A percentile compares a stretch with the other conserved stretches of the same genome.
Conservation (phyloP, 2,113 vertebrate genomes). For the Cinclus mexicanus region DNA sequence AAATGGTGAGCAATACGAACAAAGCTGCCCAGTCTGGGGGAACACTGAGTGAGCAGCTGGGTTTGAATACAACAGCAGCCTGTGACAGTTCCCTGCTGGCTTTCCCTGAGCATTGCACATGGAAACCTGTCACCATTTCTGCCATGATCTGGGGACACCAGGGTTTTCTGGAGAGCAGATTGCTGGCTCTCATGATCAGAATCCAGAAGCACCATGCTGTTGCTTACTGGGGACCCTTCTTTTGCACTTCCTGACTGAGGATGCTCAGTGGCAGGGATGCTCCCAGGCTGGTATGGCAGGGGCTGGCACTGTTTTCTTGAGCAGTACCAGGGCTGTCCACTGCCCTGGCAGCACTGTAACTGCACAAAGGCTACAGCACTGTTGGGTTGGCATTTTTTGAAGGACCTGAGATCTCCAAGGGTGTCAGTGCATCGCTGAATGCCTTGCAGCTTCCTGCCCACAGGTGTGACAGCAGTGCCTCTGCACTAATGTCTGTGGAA, state of each 20-base stretch:
- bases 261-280: background rate
- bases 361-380: background rate
- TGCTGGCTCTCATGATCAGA: accelerated
- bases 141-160: background rate
- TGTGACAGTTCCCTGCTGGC: background rate
- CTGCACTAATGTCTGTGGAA: accelerated
- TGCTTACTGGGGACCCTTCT: background rate
- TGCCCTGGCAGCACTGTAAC: background rate
- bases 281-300: background rate
- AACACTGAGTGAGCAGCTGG: background rate
- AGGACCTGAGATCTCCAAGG: accelerated
- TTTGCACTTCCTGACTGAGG: background rate
- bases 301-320: background rate
- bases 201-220: background rate
- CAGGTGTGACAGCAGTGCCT: background rate
- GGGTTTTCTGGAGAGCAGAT: background rate
- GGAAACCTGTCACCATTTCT: background rate
- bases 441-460: background rate
- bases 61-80: background rate
- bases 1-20: background rate
- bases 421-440: background rate
- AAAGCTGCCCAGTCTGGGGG: background rate
- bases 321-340: background rate
- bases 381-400: background rate
- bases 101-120: background rate